These are phyloP conservation scores for Micromys minutus DNA, from an alignment of 2,113 vertebrate genomes.

Conservation along the genomic window DNA sequence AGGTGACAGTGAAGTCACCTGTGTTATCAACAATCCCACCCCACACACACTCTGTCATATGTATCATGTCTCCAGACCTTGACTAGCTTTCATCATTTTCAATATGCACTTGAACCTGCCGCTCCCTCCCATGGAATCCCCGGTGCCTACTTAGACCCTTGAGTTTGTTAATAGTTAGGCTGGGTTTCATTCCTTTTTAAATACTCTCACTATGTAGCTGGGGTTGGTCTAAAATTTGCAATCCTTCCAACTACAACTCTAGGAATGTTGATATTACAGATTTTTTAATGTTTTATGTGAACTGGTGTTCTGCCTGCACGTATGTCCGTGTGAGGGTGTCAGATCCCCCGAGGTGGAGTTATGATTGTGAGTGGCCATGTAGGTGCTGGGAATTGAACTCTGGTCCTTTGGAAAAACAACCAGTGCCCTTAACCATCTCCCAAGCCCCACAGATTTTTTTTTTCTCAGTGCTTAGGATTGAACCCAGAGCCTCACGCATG, in stretches of 20 bases:
- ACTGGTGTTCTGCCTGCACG: not conserved
- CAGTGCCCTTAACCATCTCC: not conserved
- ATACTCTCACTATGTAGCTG: not conserved
- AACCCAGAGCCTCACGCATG: not conserved
- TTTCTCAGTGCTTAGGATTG: not conserved
- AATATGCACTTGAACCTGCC: not conserved
- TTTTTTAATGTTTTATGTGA: not conserved
- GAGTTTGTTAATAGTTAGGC: not conserved
- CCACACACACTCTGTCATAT: not conserved
- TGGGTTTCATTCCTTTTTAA: not conserved
- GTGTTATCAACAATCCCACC: not conserved
- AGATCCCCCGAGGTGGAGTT: not conserved
- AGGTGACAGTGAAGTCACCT: not conserved
- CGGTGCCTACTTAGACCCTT: not conserved
- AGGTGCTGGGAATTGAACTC: not conserved
- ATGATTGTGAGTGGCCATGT: too few species aligned
- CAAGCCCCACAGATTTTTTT: not conserved
- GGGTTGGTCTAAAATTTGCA: not conserved
- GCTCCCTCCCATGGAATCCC: not conserved
- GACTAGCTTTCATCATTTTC: not conserved
- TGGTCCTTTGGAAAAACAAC: not conserved
- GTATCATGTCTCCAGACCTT: not conserved
- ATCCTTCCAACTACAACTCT: not conserved
- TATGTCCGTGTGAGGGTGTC: not conserved
- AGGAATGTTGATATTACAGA: not conserved